Evolutionary conservation across 2,113 vertebrate genomes (phyloP), one percentile per base, ranked within the genome.

Genomic region (Oxyruncus cristatus): DNA sequence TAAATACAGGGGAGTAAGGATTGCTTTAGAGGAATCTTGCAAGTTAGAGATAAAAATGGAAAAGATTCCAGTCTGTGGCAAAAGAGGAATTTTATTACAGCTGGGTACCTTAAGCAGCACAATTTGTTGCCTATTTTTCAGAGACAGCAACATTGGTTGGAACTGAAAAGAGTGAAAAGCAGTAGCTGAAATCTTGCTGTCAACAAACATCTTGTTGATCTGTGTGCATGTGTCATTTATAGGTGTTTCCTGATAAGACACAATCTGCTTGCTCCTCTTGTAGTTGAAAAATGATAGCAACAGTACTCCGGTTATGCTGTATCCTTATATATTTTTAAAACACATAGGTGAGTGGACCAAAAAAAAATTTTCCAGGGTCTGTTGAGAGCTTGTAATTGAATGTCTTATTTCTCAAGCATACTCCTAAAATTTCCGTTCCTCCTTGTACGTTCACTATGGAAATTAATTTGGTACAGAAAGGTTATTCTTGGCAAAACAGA

Each of bases 401-500:
- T 83, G 52, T 65, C 84, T 74, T 82, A 62, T 72, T 89, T 91
- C 71, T 93, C 84, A 71, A 82, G 52, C 37, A 14, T 55, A 53
- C 55, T 78, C 85, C 77, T 94, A 66, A 97, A 97, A 91, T 97
- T 96, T 97, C 95, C 77, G 8, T 68, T 73, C 66, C 49, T 62
- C 42, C 92, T 76, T 65, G 33, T 75, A 85, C 41, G 46, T 61
- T 92, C 55, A 70, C 39, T 58, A 71, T 94, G 95, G 94, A 96
- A 95, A 97, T 95, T 79, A 71, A 79, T 92, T 84, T 74, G n/a
- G 89, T 88, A 73, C 84, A 91, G 94, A 89, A 67, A 78, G 73
- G 88, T 96, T 96, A 89, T 97, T 97, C 85, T 97, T 97, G 97
- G 97, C 98, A 95, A 85, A 81, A 89, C 1, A 50, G 59, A 46